Evolutionary conservation across 2,888 invertebrate species (phyloP).

Genomic region (Athetis lepigone): DNA sequence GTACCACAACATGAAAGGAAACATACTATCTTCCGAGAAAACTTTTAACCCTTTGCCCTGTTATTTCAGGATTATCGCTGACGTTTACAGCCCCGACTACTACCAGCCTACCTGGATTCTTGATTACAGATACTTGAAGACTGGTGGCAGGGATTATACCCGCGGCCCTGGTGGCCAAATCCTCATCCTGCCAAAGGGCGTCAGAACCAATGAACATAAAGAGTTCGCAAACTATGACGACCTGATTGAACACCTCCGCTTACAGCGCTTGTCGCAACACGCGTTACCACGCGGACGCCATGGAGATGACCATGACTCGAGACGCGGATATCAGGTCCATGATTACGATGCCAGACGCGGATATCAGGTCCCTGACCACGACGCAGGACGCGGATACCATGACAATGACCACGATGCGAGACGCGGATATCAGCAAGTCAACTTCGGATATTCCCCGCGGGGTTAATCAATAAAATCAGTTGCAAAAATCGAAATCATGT

Average conservation of each 20-base stretch:
- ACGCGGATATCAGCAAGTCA: too few relatives aligned
- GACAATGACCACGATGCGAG: too few relatives aligned
- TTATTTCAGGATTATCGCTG: slow-evolving; percentile 76
- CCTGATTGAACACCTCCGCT: slow-evolving; percentile 78
- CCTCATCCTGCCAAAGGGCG: slow-evolving; percentile 79
- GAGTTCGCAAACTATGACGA: slow-evolving; percentile 78
- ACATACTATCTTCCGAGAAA: not conserved
- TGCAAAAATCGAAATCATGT: too few relatives aligned
- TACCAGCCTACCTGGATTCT: slow-evolving; percentile 79
- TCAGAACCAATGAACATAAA: slow-evolving; percentile 72
- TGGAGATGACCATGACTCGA: slow-evolving; percentile 34
- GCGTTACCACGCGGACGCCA: slow-evolving; percentile 29
- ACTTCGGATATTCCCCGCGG: too few relatives aligned
- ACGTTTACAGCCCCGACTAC: slow-evolving; percentile 81
- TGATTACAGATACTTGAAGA: slow-evolving; percentile 84
- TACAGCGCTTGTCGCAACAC: slow-evolving; percentile 71
- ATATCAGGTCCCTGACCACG: slow-evolving; percentile 21
- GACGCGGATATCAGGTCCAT: slow-evolving; percentile 16
- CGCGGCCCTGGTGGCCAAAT: slow-evolving; percentile 83
- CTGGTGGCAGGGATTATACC: slow-evolving; percentile 82
- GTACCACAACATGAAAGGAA: not conserved
- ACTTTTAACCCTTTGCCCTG: not conserved
- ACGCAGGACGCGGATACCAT: too few relatives aligned
- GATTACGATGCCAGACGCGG: slow-evolving; percentile 25
- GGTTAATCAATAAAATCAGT: too few relatives aligned